Conservation (phyloP, 2,113 vertebrate genomes). For the Chrysemys picta region DNA sequence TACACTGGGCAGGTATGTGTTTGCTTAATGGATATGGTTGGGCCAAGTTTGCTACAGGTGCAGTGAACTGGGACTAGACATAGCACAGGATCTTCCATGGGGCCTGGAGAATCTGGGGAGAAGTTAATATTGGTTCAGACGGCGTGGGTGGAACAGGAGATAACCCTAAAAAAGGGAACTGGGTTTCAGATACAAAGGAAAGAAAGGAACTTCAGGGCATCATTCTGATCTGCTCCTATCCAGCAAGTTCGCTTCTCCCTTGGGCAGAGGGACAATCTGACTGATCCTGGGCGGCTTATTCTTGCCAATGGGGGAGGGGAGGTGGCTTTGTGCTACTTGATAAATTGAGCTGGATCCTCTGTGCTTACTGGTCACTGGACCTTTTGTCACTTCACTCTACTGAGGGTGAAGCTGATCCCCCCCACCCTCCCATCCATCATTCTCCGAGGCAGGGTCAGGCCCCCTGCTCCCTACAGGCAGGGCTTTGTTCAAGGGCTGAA, state of each 20-base stretch:
- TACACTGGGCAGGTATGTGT: rapidly evolving
- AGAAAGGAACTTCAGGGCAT: background rate
- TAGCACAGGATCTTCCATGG: background rate
- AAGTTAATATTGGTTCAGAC: background rate
- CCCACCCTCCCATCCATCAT: background rate
- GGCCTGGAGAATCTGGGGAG: background rate
- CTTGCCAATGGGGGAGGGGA: background rate
- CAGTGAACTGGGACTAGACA: background rate
- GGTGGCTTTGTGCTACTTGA: background rate
- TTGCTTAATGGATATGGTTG: background rate
- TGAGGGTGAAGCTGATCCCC: conserved; percentile 17
- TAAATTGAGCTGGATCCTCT: conserved; percentile 39
- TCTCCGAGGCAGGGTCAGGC: background rate
- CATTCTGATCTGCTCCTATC: background rate
- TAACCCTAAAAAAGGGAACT: background rate
- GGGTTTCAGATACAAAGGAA: background rate
- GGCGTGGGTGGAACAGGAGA: background rate
- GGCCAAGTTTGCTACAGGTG: background rate
- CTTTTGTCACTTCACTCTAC: background rate
- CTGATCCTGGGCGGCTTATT: background rate
- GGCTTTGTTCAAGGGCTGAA: background rate
- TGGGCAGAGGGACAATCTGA: background rate
- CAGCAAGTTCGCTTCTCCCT: background rate
- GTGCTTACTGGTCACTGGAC: background rate
- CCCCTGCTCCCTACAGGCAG: conserved; percentile 37